Conservation (phyloP, 2,888 invertebrate genomes). For the Beris morrisii region DNA sequence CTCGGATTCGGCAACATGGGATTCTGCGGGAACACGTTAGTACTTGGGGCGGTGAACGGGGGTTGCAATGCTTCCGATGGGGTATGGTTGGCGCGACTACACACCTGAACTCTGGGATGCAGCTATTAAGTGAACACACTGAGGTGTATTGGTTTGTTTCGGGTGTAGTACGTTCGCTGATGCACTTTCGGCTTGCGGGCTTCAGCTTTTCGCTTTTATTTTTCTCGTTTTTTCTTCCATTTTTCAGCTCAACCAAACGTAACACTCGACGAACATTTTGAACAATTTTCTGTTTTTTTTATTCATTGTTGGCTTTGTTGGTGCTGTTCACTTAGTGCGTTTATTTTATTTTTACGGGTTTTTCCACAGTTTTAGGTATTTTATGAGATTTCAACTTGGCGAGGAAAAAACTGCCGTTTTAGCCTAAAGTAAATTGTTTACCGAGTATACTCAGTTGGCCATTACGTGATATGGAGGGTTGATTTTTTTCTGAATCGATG, state of each 20-base stretch:
- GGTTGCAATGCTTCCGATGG: too few relatives aligned
- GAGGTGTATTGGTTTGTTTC: too few relatives aligned
- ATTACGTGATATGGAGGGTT: slow-evolving; percentile 15
- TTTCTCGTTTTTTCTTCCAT: slow-evolving; percentile 13
- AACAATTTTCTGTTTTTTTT: slow-evolving; percentile 13
- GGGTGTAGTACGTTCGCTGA: background rate
- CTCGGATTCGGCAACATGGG: too few relatives aligned
- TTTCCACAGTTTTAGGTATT: slow-evolving; percentile 27
- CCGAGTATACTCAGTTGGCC: slow-evolving; percentile 16
- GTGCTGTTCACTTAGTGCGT: slow-evolving; percentile 28
- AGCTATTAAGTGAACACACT: too few relatives aligned
- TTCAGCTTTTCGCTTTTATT: background rate
- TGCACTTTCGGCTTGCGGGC: slow-evolving; percentile 2
- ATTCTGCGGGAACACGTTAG: too few relatives aligned
- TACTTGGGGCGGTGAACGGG: too few relatives aligned
- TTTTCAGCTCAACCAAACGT: slow-evolving; percentile 31
- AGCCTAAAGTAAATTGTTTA: slow-evolving; percentile 26
- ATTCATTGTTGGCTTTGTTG: slow-evolving; percentile 28
- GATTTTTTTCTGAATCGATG: background rate
- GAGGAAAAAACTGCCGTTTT: slow-evolving; percentile 11
- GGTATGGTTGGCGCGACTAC: too few relatives aligned
- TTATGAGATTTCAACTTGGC: slow-evolving; percentile 17
- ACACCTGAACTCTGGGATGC: too few relatives aligned
- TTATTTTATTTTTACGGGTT: slow-evolving; percentile 6
- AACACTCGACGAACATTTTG: slow-evolving; percentile 30